Percentiles rank a stretch among this genome's conserved stretches.
Evolutionary conservation across 2,113 vertebrate species (phyloP).

Genomic region (Ptilorrhoa leucosticta): DNA sequence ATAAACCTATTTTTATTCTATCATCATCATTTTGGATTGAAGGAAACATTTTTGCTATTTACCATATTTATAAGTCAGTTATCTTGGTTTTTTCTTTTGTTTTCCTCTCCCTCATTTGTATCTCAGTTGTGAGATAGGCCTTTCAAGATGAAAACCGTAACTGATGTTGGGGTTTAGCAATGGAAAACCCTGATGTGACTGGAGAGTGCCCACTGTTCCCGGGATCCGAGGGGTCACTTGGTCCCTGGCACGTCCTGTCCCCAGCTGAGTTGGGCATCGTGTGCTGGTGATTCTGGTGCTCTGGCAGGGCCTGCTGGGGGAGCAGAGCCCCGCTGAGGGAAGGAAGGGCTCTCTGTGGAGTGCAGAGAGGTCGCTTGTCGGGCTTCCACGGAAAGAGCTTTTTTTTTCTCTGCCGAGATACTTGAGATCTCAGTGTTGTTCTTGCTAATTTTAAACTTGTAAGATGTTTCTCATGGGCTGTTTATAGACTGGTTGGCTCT

Average conservation of each 20-base stretch:
- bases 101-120: not conserved
- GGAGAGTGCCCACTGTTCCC: not conserved
- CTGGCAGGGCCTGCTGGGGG: not conserved
- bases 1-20: not conserved
- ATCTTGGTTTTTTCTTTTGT: not conserved
- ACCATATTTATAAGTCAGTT: not conserved
- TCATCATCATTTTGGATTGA: not conserved
- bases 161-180: not conserved
- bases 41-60: not conserved
- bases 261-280: accelerated
- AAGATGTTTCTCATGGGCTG: slow-evolving; percentile 6
- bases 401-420: not conserved
- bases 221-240: accelerated
- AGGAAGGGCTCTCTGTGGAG: not conserved
- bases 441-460: not conserved
- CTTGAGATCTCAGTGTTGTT: not conserved
- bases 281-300: not conserved
- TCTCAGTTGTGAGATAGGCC: not conserved
- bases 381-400: not conserved
- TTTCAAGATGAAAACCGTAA: not conserved
- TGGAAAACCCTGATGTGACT: not conserved
- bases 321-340: not conserved
- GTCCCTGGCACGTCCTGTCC: accelerated
- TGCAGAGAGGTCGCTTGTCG: accelerated
- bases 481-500: not conserved